Base-by-base conservation (phyloP, 2,797 vertebrate genomes). In the Sebastes miniatus region DNA sequence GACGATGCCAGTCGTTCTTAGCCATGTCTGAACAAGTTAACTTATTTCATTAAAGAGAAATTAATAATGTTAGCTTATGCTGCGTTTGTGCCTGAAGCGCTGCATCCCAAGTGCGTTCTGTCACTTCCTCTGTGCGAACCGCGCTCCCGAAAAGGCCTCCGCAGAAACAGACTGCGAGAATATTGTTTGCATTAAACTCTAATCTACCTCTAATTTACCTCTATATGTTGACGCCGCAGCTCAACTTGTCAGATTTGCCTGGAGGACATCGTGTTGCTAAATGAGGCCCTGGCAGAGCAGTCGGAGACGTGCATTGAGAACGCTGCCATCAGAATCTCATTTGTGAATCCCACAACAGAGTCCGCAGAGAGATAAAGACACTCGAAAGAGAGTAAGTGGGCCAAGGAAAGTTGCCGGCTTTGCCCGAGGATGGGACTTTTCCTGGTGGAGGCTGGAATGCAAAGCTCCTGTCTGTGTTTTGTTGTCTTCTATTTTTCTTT, bases 391-490 rank as follows among this genome's bases (percentile, higher is more conserved):
- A 88, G 76, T 86, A 95, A 92, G 86, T 93, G 91, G 91, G 89
- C 85, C 90, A 92, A 83, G 81, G 76, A 93, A 90, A 89, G 89
- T 88, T 92, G 90, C 73, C 81, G 87, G 84, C 90, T 87, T 86
- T 69, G 91, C 92, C 89, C 76, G 81, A 90, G 93, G 91, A 93
- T 90, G 87, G 88, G 90, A 88, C 91, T 94, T 95, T 93, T 93
- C 88, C 87, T 90, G 76, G 88, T 74, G 87, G 92, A 90, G 83
- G 84, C 83, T 91, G 92, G 90, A 94, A 93, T 91, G 93, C 83
- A 80, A 56, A 83, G 85, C 89, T 91, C 52, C 84, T 73, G 87
- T 90, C 91, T 88, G 73, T 72, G 83, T 92, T 89, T 81, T 91
- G 89, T 93, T 94, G 89, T 90, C 81, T 92, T 91, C 88, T 81